Conservation (phyloP, 2,797 vertebrate genomes). For the Gambelia wislizenii region DNA sequence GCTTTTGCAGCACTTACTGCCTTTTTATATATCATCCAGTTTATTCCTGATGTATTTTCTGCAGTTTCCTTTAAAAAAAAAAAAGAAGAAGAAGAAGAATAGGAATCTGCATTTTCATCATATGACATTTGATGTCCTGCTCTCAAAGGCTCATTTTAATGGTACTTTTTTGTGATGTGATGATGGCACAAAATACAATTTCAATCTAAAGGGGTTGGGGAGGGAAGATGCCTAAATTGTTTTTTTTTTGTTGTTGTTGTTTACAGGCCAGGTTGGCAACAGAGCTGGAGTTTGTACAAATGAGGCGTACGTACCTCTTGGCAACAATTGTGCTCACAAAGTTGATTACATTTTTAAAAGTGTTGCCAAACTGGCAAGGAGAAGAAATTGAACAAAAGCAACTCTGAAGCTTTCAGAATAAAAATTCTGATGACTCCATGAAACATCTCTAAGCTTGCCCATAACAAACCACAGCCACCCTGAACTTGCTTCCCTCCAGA, state of each 20-base stretch:
- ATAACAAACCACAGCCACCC: background rate
- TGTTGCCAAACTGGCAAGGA: slow-evolving; percentile 31
- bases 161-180: slow-evolving; percentile 36
- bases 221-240: slow-evolving; percentile 1
- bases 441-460: slow-evolving; percentile 50
- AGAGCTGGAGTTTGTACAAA: slow-evolving; percentile 55
- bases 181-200: slow-evolving; percentile 42
- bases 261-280: slow-evolving; percentile 53
- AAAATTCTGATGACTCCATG: slow-evolving; percentile 42
- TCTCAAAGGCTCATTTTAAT: slow-evolving; percentile 44
- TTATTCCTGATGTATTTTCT: slow-evolving; percentile 27
- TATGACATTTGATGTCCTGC: slow-evolving; percentile 39
- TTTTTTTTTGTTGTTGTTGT: background rate
- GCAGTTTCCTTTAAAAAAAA: slow-evolving; percentile 28
- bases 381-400: background rate
- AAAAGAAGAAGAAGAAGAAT: no score
- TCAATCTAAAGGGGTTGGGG: slow-evolving; percentile 42
- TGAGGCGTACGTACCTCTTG: slow-evolving; percentile 57
- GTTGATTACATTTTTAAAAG: slow-evolving; percentile 55
- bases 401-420: slow-evolving; percentile 3
- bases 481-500: background rate
- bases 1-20: slow-evolving; percentile 9
- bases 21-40: slow-evolving; percentile 34
- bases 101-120: background rate
- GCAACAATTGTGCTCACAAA: slow-evolving; percentile 54